Percentiles rank a stretch among this genome's conserved stretches.
These are phyloP conservation scores for Crossaster papposus DNA, from an alignment of 53 echinoderm and acorn worm species.

Conservation along the genomic window DNA sequence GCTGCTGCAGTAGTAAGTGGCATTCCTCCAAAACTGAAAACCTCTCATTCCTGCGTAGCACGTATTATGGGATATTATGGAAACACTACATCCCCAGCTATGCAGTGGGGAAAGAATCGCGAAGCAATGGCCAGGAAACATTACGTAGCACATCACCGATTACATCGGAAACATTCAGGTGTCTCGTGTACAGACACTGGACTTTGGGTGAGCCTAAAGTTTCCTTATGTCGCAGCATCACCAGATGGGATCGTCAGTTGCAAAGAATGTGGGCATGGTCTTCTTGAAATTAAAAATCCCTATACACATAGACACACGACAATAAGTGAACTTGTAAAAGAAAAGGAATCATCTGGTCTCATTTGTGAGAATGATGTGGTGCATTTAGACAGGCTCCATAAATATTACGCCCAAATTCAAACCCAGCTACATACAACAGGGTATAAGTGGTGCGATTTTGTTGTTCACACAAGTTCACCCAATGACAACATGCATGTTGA, in stretches of 20 bases:
- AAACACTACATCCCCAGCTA: constrained; percentile 45
- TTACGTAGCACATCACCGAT: constrained; percentile 60
- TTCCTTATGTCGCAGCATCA: constrained; percentile 70
- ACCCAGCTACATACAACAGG: constrained; percentile 61
- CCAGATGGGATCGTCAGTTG: constrained; percentile 68
- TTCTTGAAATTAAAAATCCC: constrained; percentile 68
- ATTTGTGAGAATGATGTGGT: constrained; percentile 40
- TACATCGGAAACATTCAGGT: constrained; percentile 50
- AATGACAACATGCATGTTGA: constrained; percentile 70
- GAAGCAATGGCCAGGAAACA: constrained; percentile 67
- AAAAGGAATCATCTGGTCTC: too few relatives aligned
- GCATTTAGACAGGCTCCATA: constrained; percentile 53
- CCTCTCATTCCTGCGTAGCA: constrained; percentile 58
- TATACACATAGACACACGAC: too few relatives aligned
- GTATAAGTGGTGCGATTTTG: constrained; percentile 72
- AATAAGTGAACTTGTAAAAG: too few relatives aligned
- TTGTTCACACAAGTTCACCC: constrained; percentile 57
- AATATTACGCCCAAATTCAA: constrained; percentile 74
- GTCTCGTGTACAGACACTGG: constrained; percentile 62
- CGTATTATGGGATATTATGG: constrained; percentile 67
- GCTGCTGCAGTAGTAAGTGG: constrained; percentile 40
- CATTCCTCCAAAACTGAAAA: constrained; percentile 33
- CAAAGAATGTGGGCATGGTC: constrained; percentile 70
- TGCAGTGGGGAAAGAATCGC: constrained; percentile 69
- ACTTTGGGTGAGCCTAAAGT: constrained; percentile 59